A percentile compares a stretch with the other conserved stretches of the same genome.
Conservation (phyloP, 2,888 invertebrate genomes). For the Callinectes sapidus region DNA sequence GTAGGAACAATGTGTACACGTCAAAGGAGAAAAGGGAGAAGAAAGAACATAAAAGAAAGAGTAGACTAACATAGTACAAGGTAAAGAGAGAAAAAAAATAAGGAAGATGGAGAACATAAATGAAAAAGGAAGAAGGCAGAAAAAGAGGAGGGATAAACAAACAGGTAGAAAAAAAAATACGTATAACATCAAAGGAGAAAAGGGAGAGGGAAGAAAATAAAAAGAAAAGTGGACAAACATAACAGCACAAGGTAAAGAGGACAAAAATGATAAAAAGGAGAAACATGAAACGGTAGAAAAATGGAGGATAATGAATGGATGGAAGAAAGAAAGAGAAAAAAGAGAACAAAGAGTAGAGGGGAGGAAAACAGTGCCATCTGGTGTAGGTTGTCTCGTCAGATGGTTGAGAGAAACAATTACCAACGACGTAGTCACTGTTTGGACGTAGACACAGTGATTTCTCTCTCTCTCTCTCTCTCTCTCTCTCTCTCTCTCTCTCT, state of each 20-base stretch:
- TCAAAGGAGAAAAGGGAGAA: neutral
- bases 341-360: neutral
- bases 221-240: neutral
- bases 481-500: slow-evolving; percentile 29
- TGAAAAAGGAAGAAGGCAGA: neutral
- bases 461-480: slow-evolving; percentile 43
- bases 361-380: neutral
- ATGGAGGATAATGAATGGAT: too few species aligned
- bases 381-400: neutral
- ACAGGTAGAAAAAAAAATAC: neutral
- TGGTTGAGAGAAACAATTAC: neutral
- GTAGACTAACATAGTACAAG: neutral
- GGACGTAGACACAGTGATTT: neutral
- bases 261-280: neutral
- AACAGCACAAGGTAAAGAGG: neutral
- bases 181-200: neutral
- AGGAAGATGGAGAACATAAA: neutral
- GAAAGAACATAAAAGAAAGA: neutral
- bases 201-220: neutral
- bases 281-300: neutral
- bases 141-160: neutral
- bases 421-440: neutral
- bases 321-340: neutral
- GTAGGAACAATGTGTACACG: neutral
- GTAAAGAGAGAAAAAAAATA: neutral